Conservation (phyloP, 2,888 invertebrate species). For the Rhyacophila evoluta region DNA sequence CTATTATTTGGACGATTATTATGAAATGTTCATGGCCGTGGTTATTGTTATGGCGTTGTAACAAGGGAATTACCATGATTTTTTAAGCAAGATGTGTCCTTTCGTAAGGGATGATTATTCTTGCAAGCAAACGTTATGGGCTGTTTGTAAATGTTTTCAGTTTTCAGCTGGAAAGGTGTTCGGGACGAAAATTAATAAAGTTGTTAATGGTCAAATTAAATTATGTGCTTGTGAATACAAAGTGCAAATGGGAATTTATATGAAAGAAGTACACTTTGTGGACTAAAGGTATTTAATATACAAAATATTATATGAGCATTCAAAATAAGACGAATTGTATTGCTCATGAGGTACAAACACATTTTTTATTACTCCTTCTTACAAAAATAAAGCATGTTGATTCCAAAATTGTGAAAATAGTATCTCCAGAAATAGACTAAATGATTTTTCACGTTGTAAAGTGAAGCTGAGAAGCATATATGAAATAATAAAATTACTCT, state of each 20-base stretch:
- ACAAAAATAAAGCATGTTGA: no score
- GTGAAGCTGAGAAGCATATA: no score
- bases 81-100: conserved; percentile 42
- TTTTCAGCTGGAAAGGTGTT: conserved; percentile 10
- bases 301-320: no score
- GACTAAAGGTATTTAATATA: no score
- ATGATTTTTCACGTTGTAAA: no score
- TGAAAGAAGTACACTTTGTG: not conserved
- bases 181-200: conserved; percentile 40
- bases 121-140: not conserved
- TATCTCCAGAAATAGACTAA: no score
- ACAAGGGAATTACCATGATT: conserved; percentile 38
- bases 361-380: no score
- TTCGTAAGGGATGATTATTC: conserved; percentile 3
- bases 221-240: conserved; percentile 19
- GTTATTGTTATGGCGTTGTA: conserved; percentile 44
- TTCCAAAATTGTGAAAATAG: no score
- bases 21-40: conserved; percentile 40
- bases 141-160: conserved; percentile 18
- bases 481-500: no score
- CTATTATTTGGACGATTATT: conserved; percentile 44
- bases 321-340: no score
- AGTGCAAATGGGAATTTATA: not conserved
- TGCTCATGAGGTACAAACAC: no score
- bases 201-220: conserved; percentile 41